Evolutionary conservation across 1,140 invertebrate species (phyloP).

Genomic region (Oedothorax gibbosus): DNA sequence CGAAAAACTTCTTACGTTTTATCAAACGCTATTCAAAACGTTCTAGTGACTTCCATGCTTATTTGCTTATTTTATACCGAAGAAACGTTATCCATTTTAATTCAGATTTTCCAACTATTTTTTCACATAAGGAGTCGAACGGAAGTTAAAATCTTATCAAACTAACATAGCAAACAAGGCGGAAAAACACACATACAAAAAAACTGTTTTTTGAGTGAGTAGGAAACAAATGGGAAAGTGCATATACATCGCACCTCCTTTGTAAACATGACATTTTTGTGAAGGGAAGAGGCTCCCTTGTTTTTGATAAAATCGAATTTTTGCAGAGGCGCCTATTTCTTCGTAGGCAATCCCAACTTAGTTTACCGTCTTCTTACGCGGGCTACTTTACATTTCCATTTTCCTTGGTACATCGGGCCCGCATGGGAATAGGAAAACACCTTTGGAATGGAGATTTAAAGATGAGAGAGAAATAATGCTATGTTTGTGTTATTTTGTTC

Average conservation of each 20-base stretch:
- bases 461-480: too few relatives aligned
- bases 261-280: slow-evolving; percentile 40
- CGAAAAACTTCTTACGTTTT: too few relatives aligned
- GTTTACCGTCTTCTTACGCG: slow-evolving; percentile 24
- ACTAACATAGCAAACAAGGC: too few relatives aligned
- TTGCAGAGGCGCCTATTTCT: too few relatives aligned
- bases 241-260: slow-evolving; percentile 5
- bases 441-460: neutral
- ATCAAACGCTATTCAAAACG: too few relatives aligned
- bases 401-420: slow-evolving; percentile 10
- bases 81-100: neutral
- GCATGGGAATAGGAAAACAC: neutral
- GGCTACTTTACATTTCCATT: slow-evolving; percentile 39
- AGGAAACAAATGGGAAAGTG: slow-evolving; percentile 37
- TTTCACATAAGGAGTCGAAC: too few relatives aligned
- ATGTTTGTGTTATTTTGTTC: too few relatives aligned
- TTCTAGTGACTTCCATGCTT: neutral
- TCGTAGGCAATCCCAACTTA: slow-evolving; percentile 1
- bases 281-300: neutral
- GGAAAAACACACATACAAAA: neutral
- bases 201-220: neutral
- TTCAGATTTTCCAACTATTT: too few relatives aligned
- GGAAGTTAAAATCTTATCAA: too few relatives aligned
- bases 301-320: slow-evolving; percentile 31
- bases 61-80: neutral